Base-by-base conservation (phyloP, 2,113 vertebrate species). In the Danio rerio region DNA sequence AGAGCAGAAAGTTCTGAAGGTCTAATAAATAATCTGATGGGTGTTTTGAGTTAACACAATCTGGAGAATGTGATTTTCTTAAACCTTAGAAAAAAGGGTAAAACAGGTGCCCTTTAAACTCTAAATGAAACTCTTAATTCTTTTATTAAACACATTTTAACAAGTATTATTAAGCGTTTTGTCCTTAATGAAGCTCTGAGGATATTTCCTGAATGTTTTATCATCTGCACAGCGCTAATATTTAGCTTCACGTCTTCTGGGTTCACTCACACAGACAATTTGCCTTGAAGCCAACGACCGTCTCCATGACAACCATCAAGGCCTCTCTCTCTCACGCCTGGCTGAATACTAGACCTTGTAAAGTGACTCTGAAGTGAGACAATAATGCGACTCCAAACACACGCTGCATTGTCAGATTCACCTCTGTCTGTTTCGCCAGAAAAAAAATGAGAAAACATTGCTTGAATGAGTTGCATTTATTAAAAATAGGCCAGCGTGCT, bases 301-400 rank as follows among this genome's bases (percentile, higher is more conserved):
- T 85, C 49, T 62, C 87, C 84, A 87, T 88, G 80, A 78, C 73
- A 84, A 86, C 80, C 9, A 31, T 20, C 56, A 20, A 50, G 81
- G 58, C 69, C 66, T 56, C 70, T 62, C 56, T n/a, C 69, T 68
- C 83, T 84, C 62, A 74, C 53, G 70, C 81, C 72, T 16, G 3
- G n/a, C 4, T 77, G 81, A 79, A 53, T 65, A 75, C 20, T 76
- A 10, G 20, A 52, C 65, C 69, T 40, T 15, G 18, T 63, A n/a
- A 21, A 56, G 70, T 55, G 49, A 15, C 9, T 71, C 47, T 21
- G 18, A 15, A 20, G 47, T 6, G 66, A 43, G 42, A 31, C 31
- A 31, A 31, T 31, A 31, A 31, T 31, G 31, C 31, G 31, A 31
- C n/a, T n/a, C n/a, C n/a, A n/a, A n/a, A n/a, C n/a, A 59, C 5